Percentiles rank a stretch among this genome's conserved stretches.
Evolutionary conservation across 2,113 vertebrate genomes (phyloP).

Genomic region (Phalacrocorax carbo): DNA sequence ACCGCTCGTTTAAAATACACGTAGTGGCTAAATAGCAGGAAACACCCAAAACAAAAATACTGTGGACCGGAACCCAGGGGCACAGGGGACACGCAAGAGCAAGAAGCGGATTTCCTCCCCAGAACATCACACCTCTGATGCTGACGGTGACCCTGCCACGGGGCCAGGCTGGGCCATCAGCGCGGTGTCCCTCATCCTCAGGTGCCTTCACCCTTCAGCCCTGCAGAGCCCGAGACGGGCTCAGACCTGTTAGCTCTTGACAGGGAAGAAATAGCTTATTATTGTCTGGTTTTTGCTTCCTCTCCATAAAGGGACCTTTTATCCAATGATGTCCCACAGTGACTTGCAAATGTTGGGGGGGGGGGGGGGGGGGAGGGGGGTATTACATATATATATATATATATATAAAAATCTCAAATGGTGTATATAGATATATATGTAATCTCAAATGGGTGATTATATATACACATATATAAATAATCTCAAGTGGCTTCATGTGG

Average conservation of each 20-base stretch:
- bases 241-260: fast-evolving
- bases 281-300: fast-evolving
- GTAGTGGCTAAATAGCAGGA: slow-evolving; percentile 4
- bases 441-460: background rate
- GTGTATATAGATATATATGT: too few species aligned
- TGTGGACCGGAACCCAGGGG: slow-evolving; percentile 32
- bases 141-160: background rate
- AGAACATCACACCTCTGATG: background rate
- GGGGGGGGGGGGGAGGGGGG: too few species aligned
- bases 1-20: background rate
- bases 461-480: too few species aligned
- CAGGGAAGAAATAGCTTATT: fast-evolving
- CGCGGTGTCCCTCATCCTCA: fast-evolving
- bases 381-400: too few species aligned
- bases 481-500: background rate
- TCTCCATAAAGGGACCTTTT: background rate
- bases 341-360: background rate
- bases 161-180: background rate
- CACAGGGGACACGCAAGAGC: slow-evolving; percentile 4
- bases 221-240: background rate
- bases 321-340: background rate
- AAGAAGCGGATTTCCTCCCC: slow-evolving; percentile 57
- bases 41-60: slow-evolving; percentile 44
- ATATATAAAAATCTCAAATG: background rate
- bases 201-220: background rate